phyloP scores from a whole-genome alignment of 2,797 vertebrate genomes.

The Tokudaia muenninki region DNA sequence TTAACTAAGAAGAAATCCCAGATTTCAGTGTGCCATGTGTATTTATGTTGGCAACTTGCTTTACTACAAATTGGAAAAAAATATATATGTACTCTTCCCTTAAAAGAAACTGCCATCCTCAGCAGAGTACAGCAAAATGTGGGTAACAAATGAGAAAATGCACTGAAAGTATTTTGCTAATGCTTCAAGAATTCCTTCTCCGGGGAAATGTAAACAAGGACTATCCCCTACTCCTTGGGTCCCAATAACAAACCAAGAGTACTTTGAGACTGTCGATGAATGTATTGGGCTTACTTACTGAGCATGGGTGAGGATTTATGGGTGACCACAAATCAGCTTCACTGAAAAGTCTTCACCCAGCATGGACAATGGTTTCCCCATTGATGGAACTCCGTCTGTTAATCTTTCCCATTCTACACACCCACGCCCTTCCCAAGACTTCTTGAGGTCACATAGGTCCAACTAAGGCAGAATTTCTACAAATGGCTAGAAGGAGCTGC shows the following conservation, averaged over 20 bases:
- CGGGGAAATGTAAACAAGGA: neutral
- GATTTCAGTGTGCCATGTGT: neutral
- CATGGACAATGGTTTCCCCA: neutral
- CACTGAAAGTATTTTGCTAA: neutral
- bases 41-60: neutral
- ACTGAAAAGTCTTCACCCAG: neutral
- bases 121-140: neutral
- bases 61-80: neutral
- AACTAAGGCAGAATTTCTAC: neutral
- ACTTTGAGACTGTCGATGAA: neutral
- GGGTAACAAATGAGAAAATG: neutral
- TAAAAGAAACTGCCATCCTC: neutral
- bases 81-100: fast-evolving
- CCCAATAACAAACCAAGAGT: neutral
- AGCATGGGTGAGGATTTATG: neutral
- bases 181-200: neutral
- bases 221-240: neutral
- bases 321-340: neutral
- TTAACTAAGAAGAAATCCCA: neutral
- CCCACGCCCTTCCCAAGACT: neutral
- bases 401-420: too few relatives aligned
- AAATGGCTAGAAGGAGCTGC: neutral
- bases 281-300: neutral
- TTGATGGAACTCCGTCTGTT: neutral
- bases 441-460: neutral